A percentile compares a stretch with the other conserved stretches of the same genome.
phyloP scores from a whole-genome alignment of 2,113 vertebrate species.

The Nyctereutes procyonoides region DNA sequence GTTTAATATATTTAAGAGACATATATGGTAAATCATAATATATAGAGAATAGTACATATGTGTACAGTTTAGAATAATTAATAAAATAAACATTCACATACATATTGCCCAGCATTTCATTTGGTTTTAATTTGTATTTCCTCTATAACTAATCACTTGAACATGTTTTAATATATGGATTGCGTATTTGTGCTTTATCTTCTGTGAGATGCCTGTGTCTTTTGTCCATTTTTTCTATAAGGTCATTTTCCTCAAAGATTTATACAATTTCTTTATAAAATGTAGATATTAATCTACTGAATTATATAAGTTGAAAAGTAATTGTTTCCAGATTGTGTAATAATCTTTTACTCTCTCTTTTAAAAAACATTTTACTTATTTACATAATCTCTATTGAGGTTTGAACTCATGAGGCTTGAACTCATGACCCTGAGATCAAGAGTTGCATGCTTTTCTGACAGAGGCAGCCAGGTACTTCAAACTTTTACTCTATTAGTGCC shows the following conservation, averaged over 20 bases:
- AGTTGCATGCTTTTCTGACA: neutral
- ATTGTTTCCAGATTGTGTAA: neutral
- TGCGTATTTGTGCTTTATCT: neutral
- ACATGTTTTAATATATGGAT: neutral
- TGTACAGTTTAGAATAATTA: neutral
- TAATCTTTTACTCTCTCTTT: neutral
- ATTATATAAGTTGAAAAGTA: neutral
- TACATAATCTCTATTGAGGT: neutral
- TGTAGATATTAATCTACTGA: neutral
- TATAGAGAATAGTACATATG: neutral
- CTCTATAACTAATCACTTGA: neutral
- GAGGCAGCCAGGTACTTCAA: neutral
- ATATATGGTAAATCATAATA: neutral
- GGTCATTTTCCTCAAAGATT: constrained; percentile 2
- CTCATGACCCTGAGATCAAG: neutral
- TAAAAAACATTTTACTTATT: neutral
- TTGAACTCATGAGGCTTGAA: neutral
- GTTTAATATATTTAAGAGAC: neutral
- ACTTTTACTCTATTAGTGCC: neutral
- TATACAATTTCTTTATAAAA: constrained; percentile 23
- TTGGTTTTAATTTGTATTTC: neutral
- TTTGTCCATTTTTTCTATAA: neutral
- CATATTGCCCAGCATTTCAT: neutral
- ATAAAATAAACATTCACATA: neutral
- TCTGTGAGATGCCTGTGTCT: neutral